Percentiles rank a stretch among this genome's conserved stretches.
phyloP scores from a whole-genome alignment of 2,888 invertebrate genomes.

The Theodoxus fluviatilis region DNA sequence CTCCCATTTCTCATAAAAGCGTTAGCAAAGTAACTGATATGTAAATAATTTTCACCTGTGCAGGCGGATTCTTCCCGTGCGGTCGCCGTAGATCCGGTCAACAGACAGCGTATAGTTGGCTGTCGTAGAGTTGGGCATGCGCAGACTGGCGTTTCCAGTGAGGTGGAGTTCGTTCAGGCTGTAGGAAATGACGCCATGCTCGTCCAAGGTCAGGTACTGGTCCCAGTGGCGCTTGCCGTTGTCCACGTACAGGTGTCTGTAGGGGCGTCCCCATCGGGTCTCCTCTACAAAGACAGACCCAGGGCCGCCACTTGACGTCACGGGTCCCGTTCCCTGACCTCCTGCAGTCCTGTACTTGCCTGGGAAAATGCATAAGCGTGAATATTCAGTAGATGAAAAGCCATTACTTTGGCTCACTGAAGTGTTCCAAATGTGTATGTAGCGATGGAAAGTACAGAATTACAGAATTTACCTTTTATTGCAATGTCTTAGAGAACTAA shows the following conservation, averaged over 20 bases:
- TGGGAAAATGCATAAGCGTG: no score
- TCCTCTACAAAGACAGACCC: constrained; percentile 47
- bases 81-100: constrained; percentile 43
- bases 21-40: no score
- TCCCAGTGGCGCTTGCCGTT: constrained; percentile 44
- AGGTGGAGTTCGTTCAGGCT: constrained; percentile 48
- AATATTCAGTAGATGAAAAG: no score
- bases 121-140: constrained; percentile 36
- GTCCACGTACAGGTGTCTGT: constrained; percentile 42
- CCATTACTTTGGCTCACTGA: no score
- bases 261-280: constrained; percentile 36
- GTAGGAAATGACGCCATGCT: constrained; percentile 32
- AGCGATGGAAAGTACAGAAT: no score
- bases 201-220: constrained; percentile 45
- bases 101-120: constrained; percentile 31
- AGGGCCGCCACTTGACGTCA: constrained; percentile 44
- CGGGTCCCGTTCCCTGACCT: constrained; percentile 34
- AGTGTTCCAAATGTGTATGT: no score
- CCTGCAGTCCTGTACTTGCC: constrained; percentile 40
- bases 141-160: constrained; percentile 40
- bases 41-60: no score
- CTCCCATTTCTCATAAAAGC: no score
- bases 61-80: constrained; percentile 42
- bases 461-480: no score
- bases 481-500: no score